Conservation (phyloP, 2,797 vertebrate species). For the Philypnodon macrostomus region DNA sequence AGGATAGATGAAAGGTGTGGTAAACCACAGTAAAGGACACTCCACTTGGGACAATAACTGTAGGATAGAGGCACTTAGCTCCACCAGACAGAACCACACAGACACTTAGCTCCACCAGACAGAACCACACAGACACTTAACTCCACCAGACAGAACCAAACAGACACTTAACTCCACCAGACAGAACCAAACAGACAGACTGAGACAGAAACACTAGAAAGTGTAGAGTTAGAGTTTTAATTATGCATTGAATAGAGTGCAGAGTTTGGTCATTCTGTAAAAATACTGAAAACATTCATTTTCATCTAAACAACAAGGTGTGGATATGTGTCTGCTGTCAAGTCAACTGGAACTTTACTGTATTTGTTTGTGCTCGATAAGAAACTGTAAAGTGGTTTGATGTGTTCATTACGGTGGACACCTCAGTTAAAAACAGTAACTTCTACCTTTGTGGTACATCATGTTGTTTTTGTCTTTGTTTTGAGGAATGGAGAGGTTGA, state of each 20-base stretch:
- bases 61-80: conserved; percentile 47
- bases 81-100: conserved; percentile 40
- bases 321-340: no score
- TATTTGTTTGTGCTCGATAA: no score
- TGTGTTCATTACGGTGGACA: no score
- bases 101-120: conserved; percentile 48
- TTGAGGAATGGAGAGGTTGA: no score
- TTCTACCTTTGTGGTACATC: no score
- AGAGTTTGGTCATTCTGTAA: not conserved
- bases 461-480: no score
- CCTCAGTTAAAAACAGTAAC: no score
- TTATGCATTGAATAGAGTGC: conserved; percentile 6
- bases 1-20: conserved; percentile 61
- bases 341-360: no score
- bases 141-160: conserved; percentile 38
- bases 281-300: no score
- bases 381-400: no score
- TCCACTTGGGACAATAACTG: conserved; percentile 46
- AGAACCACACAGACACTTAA: conserved; percentile 43
- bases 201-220: conserved; percentile 19
- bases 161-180: conserved; percentile 46
- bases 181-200: no score
- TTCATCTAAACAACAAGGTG: no score
- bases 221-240: conserved; percentile 20
- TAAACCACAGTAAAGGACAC: conserved; percentile 54